These are phyloP conservation scores for Geotrupes spiniger DNA, from an alignment of 2,888 invertebrate genomes.

Conservation along the genomic window DNA sequence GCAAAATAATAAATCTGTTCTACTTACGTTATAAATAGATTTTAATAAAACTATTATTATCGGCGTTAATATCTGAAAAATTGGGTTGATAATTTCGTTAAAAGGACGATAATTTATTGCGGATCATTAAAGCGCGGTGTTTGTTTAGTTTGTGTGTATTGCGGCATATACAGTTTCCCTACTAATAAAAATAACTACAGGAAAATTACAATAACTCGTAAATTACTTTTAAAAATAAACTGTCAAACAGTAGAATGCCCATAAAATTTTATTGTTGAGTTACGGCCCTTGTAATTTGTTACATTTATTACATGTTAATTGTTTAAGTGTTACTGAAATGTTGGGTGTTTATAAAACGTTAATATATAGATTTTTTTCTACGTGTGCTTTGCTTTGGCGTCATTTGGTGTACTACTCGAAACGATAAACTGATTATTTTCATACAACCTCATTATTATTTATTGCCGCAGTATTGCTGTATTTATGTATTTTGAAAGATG, in stretches of 20 bases:
- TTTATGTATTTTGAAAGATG: too few relatives aligned
- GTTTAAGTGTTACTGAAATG: constrained; percentile 14
- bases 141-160: constrained; percentile 11
- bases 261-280: constrained; percentile 22
- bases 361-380: too few relatives aligned
- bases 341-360: constrained; percentile 12
- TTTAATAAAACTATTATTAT: too few relatives aligned
- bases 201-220: constrained; percentile 20
- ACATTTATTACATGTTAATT: constrained; percentile 15
- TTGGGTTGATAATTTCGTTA: too few relatives aligned
- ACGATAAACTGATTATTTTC: too few relatives aligned
- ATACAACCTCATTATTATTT: too few relatives aligned
- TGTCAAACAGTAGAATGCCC: constrained; percentile 17
- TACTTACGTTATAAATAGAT: too few relatives aligned
- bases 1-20: too few relatives aligned
- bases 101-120: constrained; percentile 11
- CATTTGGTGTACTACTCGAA: too few relatives aligned
- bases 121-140: constrained; percentile 12
- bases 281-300: constrained; percentile 11
- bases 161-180: constrained; percentile 16
- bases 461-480: too few relatives aligned
- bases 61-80: too few relatives aligned
- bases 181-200: constrained; percentile 19
- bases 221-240: constrained; percentile 21
- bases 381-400: too few relatives aligned